phyloP scores from a whole-genome alignment of 2,113 vertebrate species.

The Psilopogon haemacephalus region DNA sequence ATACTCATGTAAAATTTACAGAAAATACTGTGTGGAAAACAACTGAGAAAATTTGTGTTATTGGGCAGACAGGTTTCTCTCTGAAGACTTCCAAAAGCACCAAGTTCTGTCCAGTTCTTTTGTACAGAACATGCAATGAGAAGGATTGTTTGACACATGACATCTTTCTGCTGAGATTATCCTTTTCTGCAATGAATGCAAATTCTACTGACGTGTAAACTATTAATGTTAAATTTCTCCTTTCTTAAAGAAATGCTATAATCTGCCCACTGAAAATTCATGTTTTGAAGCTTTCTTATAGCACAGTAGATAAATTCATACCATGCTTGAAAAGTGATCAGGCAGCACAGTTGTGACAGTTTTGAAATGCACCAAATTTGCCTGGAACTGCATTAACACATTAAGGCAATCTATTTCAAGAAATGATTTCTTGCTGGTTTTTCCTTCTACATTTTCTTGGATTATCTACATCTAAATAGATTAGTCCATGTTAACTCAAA shows the following conservation, averaged over 20 bases:
- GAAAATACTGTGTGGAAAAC: not conserved
- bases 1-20: not conserved
- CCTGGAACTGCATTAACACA: not conserved
- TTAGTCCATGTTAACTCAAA: not conserved
- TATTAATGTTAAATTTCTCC: not conserved
- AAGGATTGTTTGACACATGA: not conserved
- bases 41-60: not conserved
- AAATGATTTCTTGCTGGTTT: not conserved
- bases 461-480: not conserved
- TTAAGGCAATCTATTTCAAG: not conserved
- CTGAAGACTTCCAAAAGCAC: not conserved
- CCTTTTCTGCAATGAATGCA: not conserved
- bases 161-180: not conserved
- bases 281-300: not conserved
- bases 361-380: slow-evolving; percentile 31
- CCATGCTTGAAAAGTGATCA: not conserved
- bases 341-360: not conserved
- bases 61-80: not conserved
- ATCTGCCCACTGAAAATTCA: not conserved
- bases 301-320: slow-evolving; percentile 4
- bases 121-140: not conserved
- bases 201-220: not conserved
- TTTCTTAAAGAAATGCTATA: not conserved
- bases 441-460: not conserved
- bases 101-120: not conserved